Evolutionary conservation across 1,140 invertebrate genomes (phyloP).

Genomic region (Neodiprion pinetum): DNA sequence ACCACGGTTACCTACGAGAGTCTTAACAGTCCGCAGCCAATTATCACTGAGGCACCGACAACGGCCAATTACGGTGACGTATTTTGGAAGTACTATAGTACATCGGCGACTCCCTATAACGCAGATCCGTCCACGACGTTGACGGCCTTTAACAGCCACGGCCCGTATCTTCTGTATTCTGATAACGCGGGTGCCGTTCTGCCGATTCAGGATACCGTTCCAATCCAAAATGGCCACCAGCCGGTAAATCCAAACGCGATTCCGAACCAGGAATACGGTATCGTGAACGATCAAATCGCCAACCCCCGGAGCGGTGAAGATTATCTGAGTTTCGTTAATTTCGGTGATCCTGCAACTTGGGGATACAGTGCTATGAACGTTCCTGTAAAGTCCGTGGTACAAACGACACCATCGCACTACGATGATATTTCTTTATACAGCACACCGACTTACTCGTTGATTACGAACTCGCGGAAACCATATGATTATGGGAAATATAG

Average conservation of each 20-base stretch:
- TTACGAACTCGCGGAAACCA: not conserved
- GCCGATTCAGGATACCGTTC: not conserved
- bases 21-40: not conserved
- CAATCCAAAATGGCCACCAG: not conserved
- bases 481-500: too few relatives aligned
- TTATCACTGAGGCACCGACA: conserved; percentile 15
- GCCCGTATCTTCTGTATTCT: not conserved
- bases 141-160: not conserved
- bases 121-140: not conserved
- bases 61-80: conserved; percentile 37
- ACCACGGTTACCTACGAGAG: not conserved
- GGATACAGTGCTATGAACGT: not conserved
- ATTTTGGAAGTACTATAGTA: conserved; percentile 43
- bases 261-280: not conserved
- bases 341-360: not conserved
- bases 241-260: not conserved
- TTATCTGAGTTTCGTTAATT: not conserved
- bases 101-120: not conserved
- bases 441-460: not conserved
- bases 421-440: not conserved
- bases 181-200: not conserved
- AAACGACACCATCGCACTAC: not conserved
- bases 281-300: not conserved
- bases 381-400: not conserved
- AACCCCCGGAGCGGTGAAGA: not conserved